Percentiles rank a stretch among this genome's conserved stretches.
These are phyloP conservation scores for Smittia sp. DNA, from an alignment of 2,888 invertebrate species.

Conservation along the genomic window DNA sequence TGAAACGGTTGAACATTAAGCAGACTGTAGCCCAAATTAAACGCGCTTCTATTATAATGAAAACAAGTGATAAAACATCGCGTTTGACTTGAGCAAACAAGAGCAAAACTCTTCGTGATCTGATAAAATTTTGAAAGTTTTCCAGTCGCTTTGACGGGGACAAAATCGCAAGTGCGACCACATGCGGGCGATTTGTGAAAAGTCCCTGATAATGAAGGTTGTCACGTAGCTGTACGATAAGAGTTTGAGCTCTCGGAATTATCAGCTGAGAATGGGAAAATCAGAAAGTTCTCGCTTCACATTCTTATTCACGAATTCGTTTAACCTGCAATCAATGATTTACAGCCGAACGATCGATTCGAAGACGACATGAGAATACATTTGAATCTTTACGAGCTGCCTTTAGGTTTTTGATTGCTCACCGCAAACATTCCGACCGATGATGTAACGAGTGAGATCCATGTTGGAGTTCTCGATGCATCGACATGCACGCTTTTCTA, in stretches of 20 bases:
- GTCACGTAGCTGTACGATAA: neutral
- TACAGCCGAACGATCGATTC: too few relatives aligned
- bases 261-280: neutral
- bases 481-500: conserved; percentile 4
- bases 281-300: neutral
- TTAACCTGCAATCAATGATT: neutral
- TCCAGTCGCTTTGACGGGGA: neutral
- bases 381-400: too few relatives aligned
- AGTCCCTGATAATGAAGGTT: neutral
- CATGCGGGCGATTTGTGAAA: neutral
- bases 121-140: conserved; percentile 1
- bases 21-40: neutral
- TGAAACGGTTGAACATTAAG: neutral
- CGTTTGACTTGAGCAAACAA: neutral
- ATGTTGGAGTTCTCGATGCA: neutral
- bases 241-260: neutral
- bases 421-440: too few relatives aligned
- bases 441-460: neutral
- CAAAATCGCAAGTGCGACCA: neutral
- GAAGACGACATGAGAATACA: too few relatives aligned
- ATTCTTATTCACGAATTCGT: neutral
- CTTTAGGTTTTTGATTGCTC: too few relatives aligned
- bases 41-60: neutral
- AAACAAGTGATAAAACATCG: conserved; percentile 1
- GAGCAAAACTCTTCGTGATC: neutral